A percentile compares a stretch with the other conserved stretches of the same genome.
phyloP scores from a whole-genome alignment of 2,888 invertebrate genomes.

The Zootermopsis nevadensis region DNA sequence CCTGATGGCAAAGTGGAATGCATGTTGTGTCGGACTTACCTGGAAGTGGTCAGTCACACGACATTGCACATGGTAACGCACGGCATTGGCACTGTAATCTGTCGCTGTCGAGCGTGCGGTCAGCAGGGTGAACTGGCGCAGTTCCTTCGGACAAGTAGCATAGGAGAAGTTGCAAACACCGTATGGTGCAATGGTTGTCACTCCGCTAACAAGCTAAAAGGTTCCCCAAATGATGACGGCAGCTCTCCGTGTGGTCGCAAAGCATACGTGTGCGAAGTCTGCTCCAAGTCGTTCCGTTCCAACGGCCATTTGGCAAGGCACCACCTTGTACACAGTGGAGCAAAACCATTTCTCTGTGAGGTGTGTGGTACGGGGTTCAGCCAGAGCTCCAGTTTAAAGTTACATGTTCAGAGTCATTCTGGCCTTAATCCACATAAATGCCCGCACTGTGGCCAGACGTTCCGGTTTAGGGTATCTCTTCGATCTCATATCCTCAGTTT shows the following conservation, averaged over 20 bases:
- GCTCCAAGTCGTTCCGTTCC: conserved; percentile 53
- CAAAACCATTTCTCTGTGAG: conserved; percentile 56
- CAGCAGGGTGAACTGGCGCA: conserved; percentile 52
- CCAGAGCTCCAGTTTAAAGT: conserved; percentile 53
- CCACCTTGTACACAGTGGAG: conserved; percentile 54
- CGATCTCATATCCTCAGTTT: conserved; percentile 54
- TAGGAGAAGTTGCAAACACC: conserved; percentile 44
- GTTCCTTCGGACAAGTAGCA: conserved; percentile 46
- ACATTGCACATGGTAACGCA: conserved; percentile 54
- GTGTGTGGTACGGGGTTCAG: conserved; percentile 54
- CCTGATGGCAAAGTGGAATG: conserved; percentile 52
- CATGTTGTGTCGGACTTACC: conserved; percentile 51
- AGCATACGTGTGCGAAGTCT: conserved; percentile 53
- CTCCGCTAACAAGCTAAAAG: conserved; percentile 38
- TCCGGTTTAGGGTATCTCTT: conserved; percentile 53
- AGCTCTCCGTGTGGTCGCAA: conserved; percentile 7
- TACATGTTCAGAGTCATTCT: conserved; percentile 53
- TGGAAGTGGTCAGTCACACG: conserved; percentile 50
- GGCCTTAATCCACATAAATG: conserved; percentile 54
- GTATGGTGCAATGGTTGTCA: conserved; percentile 52
- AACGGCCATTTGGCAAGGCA: conserved; percentile 54
- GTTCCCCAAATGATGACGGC: background rate
- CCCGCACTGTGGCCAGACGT: conserved; percentile 55
- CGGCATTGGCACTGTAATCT: conserved; percentile 54
- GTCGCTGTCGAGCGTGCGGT: conserved; percentile 53